Base-by-base conservation (phyloP, 2,113 vertebrate species). In the Syrrhaptes paradoxus region DNA sequence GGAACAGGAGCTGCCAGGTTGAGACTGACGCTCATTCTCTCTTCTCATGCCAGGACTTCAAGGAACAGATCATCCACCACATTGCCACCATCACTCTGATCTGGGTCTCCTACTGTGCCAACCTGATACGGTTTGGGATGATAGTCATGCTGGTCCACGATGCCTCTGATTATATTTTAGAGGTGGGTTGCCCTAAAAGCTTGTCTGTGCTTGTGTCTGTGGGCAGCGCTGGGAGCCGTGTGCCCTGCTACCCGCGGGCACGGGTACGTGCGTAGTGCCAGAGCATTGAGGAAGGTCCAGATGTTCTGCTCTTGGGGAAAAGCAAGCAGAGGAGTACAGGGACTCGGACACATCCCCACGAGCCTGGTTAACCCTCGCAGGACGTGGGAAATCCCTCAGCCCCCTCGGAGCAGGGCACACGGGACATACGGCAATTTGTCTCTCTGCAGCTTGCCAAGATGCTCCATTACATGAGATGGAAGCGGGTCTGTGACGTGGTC, bases 141-240 rank as follows among this genome's bases (percentile, higher is more conserved):
- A 57, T 98, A 63, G 98, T 98, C 91, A 97, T 99, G 98, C 93
- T 99, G 71, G 51, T 98, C 45, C 98, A 98, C 22, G 98, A 98
- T 83, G 98, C 98, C 5, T 98, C 98, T 0, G 98, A 98, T 97
- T 97, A 98, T 55, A 92, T 98, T n/a, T 95, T 99, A 28, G 98
- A 99, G 98, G 98, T 98, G 92, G 89, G 21, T 54, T 51, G 36
- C 49, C n/a, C 20, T 68, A 13, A 41, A 41, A 41, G 41, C 41
- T 13, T 13, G 13, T 17, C 54, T 41, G 18, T 76, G 57, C 52
- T 55, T 0, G 0, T 41, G 55, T 16, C 72, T 45, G 34, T 34
- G 59, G 66, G 48, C 9, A 49, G 38, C 41, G 18, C n/a, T 59
- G 63, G 32, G 41, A 57, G 7, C 20, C 20, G 12, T 32, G 61